These are phyloP conservation scores for Ahaetulla prasina DNA, from an alignment of 2,113 vertebrate genomes.

Conservation along the genomic window DNA sequence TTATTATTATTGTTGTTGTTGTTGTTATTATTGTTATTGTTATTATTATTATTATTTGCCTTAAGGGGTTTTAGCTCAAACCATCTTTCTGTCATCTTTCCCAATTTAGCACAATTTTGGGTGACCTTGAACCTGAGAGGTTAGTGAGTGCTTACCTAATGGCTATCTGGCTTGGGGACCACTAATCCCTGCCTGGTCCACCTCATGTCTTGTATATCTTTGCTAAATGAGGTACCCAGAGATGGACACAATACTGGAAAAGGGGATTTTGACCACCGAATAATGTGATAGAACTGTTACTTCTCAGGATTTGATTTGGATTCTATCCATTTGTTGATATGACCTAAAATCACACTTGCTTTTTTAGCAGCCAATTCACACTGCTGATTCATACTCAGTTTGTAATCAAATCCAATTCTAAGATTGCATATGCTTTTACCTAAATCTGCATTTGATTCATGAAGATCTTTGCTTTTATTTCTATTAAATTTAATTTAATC, in stretches of 20 bases:
- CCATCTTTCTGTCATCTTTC: neutral
- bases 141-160: neutral
- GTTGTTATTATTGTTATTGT: too few relatives aligned
- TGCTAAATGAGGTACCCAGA: neutral
- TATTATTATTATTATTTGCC: too few relatives aligned
- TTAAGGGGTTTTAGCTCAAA: neutral
- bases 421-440: neutral
- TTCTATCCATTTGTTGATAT: neutral
- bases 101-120: neutral
- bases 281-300: neutral
- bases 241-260: neutral
- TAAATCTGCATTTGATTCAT: neutral
- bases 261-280: neutral
- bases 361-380: neutral
- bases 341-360: neutral
- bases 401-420: neutral
- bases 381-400: neutral
- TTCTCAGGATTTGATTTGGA: neutral
- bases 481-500: neutral
- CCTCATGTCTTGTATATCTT: neutral
- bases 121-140: neutral
- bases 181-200: neutral
- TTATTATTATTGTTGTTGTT: too few relatives aligned
- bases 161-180: neutral
- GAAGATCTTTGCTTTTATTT: neutral